Evolutionary conservation across 2,113 vertebrate genomes (phyloP), one percentile per base, ranked within the genome.

Genomic region (Sorex araneus): DNA sequence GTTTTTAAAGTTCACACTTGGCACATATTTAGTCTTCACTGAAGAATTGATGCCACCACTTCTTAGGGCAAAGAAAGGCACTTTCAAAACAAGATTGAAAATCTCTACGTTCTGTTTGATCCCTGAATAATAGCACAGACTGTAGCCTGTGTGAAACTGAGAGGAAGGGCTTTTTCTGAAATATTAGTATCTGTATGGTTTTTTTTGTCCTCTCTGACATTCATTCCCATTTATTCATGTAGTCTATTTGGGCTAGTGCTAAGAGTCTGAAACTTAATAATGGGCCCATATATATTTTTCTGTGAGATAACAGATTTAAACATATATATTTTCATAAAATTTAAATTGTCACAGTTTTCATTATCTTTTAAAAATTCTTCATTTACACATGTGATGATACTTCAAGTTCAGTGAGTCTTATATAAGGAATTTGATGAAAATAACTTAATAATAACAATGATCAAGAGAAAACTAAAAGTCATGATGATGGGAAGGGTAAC

Each of bases 1-100:
- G 2, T 64, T 96, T 94, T 69, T 94, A 63, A 96, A 96, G 30
- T 94, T 96, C 83, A 95, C 60, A 50, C 1, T 27, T 87, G n/a
- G 73, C 50, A 87, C 0, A 0, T 69, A 92, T 80, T 60, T 89
- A 88, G 70, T 21, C 23, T 93, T 75, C 64, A 74, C 25, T 80
- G 86, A 93, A 87, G 79, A 89, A 89, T 4, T 34, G 63, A 50
- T 16, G 12, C 7, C 28, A 70, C 32, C 30, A 87, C 1, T 67
- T 94, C 66, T 50, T 23, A 54, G 45, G 36, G 11, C 9, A 84
- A 87, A 30, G 50, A 19, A 47, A 93, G 4, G 1, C 21, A 88
- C 19, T 63, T n/a, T 57, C 43, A 63, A 5, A 70, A 9, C 10
- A n/a, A 76, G 21, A 84, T 12, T 74, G n/a, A 78, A 85, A 84